Conservation (phyloP, 2,113 vertebrate species). For the Spermophilus dauricus region DNA sequence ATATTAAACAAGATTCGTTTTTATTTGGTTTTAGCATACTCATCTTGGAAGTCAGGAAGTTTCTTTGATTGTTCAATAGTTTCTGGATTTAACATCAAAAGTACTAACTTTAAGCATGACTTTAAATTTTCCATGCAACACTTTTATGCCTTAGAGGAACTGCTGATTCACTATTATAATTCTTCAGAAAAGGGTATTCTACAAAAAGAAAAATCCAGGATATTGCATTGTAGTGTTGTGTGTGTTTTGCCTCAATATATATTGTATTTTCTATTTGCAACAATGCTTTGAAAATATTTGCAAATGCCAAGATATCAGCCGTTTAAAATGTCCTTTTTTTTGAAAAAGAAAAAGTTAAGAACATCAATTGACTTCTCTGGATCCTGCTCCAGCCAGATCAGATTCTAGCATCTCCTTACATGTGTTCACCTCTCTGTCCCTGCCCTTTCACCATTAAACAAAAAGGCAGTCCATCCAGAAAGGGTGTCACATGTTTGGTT, state of each 20-base stretch:
- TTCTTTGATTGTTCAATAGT: not conserved
- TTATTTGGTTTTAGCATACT: not conserved
- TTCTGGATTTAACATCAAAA: not conserved
- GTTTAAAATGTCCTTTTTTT: not conserved
- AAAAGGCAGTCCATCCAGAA: not conserved
- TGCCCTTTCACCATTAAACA: not conserved
- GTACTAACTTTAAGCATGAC: not conserved
- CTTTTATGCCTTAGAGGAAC: not conserved
- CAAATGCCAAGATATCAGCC: not conserved
- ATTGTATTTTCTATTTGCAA: not conserved
- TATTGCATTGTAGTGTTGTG: not conserved
- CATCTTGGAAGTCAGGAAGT: not conserved
- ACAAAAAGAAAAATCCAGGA: not conserved
- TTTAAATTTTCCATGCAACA: not conserved
- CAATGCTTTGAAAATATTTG: not conserved
- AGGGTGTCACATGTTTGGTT: not conserved
- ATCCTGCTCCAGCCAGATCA: not conserved
- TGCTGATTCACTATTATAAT: not conserved
- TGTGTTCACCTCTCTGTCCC: not conserved
- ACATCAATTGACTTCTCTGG: not conserved
- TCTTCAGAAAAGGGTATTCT: not conserved
- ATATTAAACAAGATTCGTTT: not conserved
- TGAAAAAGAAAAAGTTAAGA: not conserved
- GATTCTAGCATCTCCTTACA: not conserved
- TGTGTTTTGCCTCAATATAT: not conserved